Base-by-base conservation (phyloP, 1,140 invertebrate species). In the Drosophila serrata region DNA sequence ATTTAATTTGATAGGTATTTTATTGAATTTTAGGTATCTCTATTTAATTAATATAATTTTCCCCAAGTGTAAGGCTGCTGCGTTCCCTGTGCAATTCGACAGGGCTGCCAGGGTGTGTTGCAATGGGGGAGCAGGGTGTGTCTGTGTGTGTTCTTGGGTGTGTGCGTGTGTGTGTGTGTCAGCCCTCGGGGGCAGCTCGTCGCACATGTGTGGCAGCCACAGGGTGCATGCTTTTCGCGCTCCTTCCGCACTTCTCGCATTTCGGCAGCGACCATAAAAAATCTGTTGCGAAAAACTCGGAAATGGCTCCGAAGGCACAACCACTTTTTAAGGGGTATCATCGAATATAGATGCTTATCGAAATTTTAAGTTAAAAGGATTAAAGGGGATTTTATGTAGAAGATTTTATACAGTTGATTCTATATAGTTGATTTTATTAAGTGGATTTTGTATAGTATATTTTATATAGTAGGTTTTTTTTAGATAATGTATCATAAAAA, bases 221-320 rank as follows among this genome's bases (percentile, higher is more conserved):
- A 75, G 51, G 61, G 51, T 63, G 77, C 76, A 77, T 57, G 45
- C 56, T 80, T 55, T 19, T 35, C 40, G 31, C 40, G 42, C 39
- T 67, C 63, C 37, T 31, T 11, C 58, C 24, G 58, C 64, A 56
- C 42, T 49, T 51, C 45, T 64, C 43, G 45, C 65, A 65, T 69
- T 65, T 69, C 61, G 61, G 37, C 58, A 57, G 65, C 51, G 40
- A 64, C 67, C 79, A 81, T 81, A 75, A 82, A 82, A 82, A 82
- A 82, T 63, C 57, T 67, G 75, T 62, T 75, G 77, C 78, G 64
- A 80, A 75, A 63, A 68, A 56, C 29, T 39, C 24, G 68, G 29
- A 70, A 72, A 72, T 72, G 49, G 31, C 49, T 57, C 49, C 49
- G 49, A 46, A 72, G 64, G 51, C 67, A 17, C 45, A 58, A 46